Percentiles rank a stretch among this genome's conserved stretches.
phyloP scores from a whole-genome alignment of 2,888 invertebrate species.

The Drosophila eohydei region DNA sequence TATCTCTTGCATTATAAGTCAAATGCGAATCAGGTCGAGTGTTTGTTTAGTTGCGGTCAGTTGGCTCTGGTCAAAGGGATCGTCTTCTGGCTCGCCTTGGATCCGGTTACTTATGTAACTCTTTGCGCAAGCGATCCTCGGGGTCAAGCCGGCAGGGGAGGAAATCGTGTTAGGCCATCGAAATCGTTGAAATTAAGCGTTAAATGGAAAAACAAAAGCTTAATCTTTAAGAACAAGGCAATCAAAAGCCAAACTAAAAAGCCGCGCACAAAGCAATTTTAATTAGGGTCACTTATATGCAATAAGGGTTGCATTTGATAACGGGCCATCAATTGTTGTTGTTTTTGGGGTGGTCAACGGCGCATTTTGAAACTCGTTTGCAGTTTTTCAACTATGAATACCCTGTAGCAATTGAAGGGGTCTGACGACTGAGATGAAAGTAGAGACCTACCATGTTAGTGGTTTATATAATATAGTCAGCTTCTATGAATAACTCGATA shows the following conservation, averaged over 20 bases:
- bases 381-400: background rate
- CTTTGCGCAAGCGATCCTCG: conserved; percentile 57
- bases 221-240: conserved; percentile 70
- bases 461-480: too few relatives aligned
- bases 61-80: conserved; percentile 51
- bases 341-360: conserved; percentile 53
- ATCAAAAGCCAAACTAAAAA: conserved; percentile 76
- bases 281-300: conserved; percentile 66
- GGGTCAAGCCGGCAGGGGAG: conserved; percentile 59
- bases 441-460: too few relatives aligned
- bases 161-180: conserved; percentile 72
- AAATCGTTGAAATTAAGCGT: conserved; percentile 79
- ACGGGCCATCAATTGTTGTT: conserved; percentile 12
- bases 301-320: conserved; percentile 51
- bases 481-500: too few relatives aligned
- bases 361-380: conserved; percentile 49
- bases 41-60: conserved; percentile 79
- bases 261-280: conserved; percentile 67
- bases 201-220: conserved; percentile 79
- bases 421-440: background rate
- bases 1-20: conserved; percentile 53
- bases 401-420: background rate
- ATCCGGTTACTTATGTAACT: conserved; percentile 49
- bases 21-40: conserved; percentile 69
- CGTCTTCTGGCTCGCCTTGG: background rate